Conservation (phyloP, 1,140 invertebrate species). For the Anastrepha obliqua region DNA sequence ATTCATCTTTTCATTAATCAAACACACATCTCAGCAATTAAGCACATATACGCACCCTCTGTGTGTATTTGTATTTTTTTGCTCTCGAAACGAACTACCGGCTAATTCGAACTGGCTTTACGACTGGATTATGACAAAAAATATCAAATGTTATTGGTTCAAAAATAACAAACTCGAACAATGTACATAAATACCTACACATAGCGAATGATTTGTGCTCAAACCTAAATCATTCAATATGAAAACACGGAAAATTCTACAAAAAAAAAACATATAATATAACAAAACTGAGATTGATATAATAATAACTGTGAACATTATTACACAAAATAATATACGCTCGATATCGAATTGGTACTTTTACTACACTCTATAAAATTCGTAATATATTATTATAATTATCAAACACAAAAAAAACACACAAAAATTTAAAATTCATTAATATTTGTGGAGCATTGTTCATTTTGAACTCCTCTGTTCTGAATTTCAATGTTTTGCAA, state of each 20-base stretch:
- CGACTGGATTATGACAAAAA: conserved; percentile 36
- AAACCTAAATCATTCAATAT: conserved; percentile 12
- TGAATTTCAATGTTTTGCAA: conserved; percentile 4
- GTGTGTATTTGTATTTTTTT: conserved; percentile 14
- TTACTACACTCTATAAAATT: not conserved
- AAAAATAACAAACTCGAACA: not conserved
- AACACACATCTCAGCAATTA: not conserved
- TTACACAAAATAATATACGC: not conserved
- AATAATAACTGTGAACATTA: not conserved
- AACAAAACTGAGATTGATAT: not conserved
- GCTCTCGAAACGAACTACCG: conserved; percentile 24
- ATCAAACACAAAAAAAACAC: conserved; percentile 15
- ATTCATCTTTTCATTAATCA: not conserved
- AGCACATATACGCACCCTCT: not conserved
- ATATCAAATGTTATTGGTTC: not conserved
- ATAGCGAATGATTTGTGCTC: conserved; percentile 21
- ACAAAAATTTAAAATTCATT: not conserved
- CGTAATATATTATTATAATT: not conserved
- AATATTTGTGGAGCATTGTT: not conserved
- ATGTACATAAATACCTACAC: not conserved
- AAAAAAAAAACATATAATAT: not conserved
- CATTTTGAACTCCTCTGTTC: not conserved
- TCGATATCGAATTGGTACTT: not conserved
- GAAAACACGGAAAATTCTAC: conserved; percentile 28
- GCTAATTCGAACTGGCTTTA: conserved; percentile 16